These are phyloP conservation scores for Apis florea DNA, from an alignment of 1,140 invertebrate species.

Conservation along the genomic window DNA sequence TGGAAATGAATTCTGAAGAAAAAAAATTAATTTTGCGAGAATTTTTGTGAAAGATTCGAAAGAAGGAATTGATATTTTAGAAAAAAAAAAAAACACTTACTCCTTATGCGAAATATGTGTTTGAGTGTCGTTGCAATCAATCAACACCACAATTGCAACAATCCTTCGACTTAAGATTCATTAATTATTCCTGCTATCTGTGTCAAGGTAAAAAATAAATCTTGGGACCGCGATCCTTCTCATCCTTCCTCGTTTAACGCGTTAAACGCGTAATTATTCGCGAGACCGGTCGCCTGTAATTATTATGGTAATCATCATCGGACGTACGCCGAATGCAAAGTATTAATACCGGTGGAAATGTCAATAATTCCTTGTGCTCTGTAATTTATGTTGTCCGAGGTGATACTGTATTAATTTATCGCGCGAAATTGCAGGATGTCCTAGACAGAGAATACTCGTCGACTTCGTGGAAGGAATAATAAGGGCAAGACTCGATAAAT, in stretches of 20 bases:
- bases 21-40: too few species aligned
- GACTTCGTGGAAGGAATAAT: neutral
- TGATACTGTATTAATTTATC: constrained; percentile 25
- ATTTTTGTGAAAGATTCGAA: too few species aligned
- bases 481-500: too few species aligned
- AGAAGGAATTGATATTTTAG: too few species aligned
- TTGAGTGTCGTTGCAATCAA: too few species aligned
- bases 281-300: constrained; percentile 18
- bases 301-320: neutral
- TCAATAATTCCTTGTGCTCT: neutral
- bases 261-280: constrained; percentile 7
- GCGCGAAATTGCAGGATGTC: constrained; percentile 31
- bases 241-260: neutral
- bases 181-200: neutral
- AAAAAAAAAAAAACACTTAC: too few species aligned
- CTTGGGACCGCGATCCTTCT: neutral
- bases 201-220: constrained; percentile 10
- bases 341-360: constrained; percentile 21
- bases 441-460: neutral
- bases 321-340: constrained; percentile 12
- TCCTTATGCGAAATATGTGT: too few species aligned
- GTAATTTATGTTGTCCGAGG: neutral
- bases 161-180: neutral
- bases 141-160: too few species aligned
- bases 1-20: too few species aligned